phyloP scores from a whole-genome alignment of 2,888 invertebrate species.

The Arctia plantaginis region DNA sequence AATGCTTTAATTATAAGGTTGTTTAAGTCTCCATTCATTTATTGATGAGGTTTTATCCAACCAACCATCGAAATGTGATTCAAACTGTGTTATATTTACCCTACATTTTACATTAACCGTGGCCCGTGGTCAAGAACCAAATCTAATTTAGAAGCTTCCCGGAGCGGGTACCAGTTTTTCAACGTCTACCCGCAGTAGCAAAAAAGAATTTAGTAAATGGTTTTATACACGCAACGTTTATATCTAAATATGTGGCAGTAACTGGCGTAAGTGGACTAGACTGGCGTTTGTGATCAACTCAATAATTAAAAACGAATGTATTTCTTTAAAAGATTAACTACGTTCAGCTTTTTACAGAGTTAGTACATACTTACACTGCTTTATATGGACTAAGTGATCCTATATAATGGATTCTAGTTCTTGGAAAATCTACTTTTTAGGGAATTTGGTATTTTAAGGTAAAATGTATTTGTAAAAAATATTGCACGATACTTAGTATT shows the following conservation, averaged over 20 bases:
- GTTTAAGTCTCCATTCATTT: neutral
- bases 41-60: neutral
- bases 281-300: neutral
- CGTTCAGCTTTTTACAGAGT: no score
- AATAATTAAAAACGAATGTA: neutral
- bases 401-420: neutral
- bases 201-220: slow-evolving; percentile 40
- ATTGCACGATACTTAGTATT: no score
- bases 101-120: neutral
- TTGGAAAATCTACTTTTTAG: no score
- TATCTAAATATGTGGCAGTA: neutral
- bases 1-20: neutral
- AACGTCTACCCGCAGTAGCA: neutral
- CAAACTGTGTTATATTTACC: neutral
- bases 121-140: neutral
- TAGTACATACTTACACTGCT: no score
- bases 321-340: no score
- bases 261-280: neutral
- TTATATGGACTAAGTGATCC: no score
- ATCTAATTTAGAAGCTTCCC: neutral
- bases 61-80: neutral
- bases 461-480: no score
- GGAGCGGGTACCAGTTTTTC: neutral
- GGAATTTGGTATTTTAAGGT: no score
- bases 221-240: slow-evolving; percentile 37